Base-by-base conservation (phyloP, 2,888 invertebrate species). In the Lagria hirta region DNA sequence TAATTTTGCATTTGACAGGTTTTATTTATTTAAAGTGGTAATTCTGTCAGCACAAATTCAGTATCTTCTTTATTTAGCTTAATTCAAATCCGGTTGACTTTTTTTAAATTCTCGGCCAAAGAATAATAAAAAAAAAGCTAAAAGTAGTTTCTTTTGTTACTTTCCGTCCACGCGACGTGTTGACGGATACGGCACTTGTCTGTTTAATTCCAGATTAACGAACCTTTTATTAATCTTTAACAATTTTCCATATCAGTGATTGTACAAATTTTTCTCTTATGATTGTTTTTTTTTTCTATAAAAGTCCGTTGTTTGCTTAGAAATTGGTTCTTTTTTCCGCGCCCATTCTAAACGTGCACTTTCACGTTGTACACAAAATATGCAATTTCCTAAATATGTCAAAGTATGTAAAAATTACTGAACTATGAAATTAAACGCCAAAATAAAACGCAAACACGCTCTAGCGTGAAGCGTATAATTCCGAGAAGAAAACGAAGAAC, bases 321-420 rank as follows among this genome's bases (percentile, higher is more conserved):
- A 35, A 34, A 42, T 35, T 35, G 21, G 28, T 42, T 35, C 22
- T 35, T 42, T 35, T 27, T 28, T 27, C 27, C 20, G 4, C 27
- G 21, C 20, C 37, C 28, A 27, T 34, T 35, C 23, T 24, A 41
- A 42, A 17, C 23, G 42, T 33, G 42, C 42, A 42, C 42, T 42
- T 42, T 42, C 42, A 42, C 42, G 18, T 34, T 34, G 21, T 34
- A 33, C 29, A 30, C 36, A 29, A 43, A 43, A 43, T 43, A 43
- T 43, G 43, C 43, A 43, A 43, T 43, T 43, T 43, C 43, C 43
- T 43, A 43, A 43, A 43, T 43, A 43, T 43, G 43, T 43, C 43
- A 43, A 43, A 43, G 43, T 43, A 43, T 43, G 43, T 43, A 43
- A 43, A 43, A 43, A 43, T 43, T 43, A 43, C 43, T 43, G 30